Evolutionary conservation across 2,888 invertebrate species (phyloP), one percentile per base, ranked within the genome.

Genomic region (Pammene aurita): DNA sequence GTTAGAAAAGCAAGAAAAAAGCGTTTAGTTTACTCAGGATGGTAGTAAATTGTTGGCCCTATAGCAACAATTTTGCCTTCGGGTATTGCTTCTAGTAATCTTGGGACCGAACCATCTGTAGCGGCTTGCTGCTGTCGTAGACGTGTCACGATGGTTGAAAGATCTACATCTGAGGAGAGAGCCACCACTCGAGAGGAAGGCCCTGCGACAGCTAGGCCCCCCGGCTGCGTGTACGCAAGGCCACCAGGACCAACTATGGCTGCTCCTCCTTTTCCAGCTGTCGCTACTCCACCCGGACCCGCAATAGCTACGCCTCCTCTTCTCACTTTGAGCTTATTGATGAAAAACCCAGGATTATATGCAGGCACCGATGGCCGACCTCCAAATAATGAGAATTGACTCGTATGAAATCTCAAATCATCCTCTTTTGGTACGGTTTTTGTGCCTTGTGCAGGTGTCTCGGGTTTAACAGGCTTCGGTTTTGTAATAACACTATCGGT

Each of bases 211-310:
- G 96, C 96, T 16, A 96, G 81, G 62, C 96, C 96, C 74, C 95
- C 94, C 0, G 96, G 96, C 81, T 95, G 95, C 0, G 96, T 96
- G 74, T 95, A 95, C 0, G 96, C 96, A 14, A 95, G 93, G 0
- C 96, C 96, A 48, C 96, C 96, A 0, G 96, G 96, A 0, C 96
- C 96, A 4, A 96, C 96, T 66, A 96, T 95, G 0, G 96, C 96
- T 0, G 96, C 96, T 6, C 96, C 96, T 7, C 96, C 96, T 78
- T 94, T 94, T 13, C 96, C 96, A 1, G 96, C 96, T 0, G 96
- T 96, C 0, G 96, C 96, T 11, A 96, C 95, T 44, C 96, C 96
- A n/a, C 96, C 96, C 0, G 96, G 96, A 0, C 96, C 96, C 2
- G 96, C 96, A 63, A 96, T 96, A 0, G 96, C 96, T 7, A 96